These are phyloP conservation scores for Heteromyza rotundicornis DNA, from an alignment of 2,888 invertebrate genomes.

Conservation along the genomic window DNA sequence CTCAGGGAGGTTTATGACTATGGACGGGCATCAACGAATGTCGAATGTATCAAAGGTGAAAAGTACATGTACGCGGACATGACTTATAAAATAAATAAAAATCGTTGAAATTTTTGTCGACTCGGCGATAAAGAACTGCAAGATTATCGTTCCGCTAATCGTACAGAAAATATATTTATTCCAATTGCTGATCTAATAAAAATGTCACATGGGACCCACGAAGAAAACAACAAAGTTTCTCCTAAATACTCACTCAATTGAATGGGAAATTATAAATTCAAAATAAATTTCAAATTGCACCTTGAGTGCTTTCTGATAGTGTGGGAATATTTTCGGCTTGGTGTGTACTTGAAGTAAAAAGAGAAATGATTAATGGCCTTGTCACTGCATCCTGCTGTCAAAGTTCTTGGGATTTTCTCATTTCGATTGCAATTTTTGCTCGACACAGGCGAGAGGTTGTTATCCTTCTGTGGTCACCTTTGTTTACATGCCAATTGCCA, in stretches of 20 bases:
- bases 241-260: not conserved
- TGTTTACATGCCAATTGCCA: not conserved
- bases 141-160: too few species aligned
- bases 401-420: not conserved
- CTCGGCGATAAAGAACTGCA: not conserved
- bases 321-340: constrained; percentile 5
- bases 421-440: not conserved
- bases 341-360: too few species aligned
- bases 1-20: not conserved
- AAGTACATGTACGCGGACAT: not conserved
- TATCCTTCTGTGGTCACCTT: not conserved
- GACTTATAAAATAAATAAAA: too few species aligned
- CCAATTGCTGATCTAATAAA: too few species aligned
- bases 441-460: not conserved
- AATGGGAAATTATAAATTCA: not conserved
- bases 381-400: not conserved
- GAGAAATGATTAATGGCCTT: constrained; percentile 1
- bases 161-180: too few species aligned
- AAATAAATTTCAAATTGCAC: not conserved
- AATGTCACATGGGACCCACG: too few species aligned
- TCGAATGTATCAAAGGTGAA: not conserved
- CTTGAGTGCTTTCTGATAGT: not conserved
- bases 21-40: not conserved
- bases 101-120: not conserved
- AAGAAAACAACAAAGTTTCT: too few species aligned